These are phyloP conservation scores for Pristiophorus japonicus DNA, from an alignment of 2,113 vertebrate species.

Conservation along the genomic window DNA sequence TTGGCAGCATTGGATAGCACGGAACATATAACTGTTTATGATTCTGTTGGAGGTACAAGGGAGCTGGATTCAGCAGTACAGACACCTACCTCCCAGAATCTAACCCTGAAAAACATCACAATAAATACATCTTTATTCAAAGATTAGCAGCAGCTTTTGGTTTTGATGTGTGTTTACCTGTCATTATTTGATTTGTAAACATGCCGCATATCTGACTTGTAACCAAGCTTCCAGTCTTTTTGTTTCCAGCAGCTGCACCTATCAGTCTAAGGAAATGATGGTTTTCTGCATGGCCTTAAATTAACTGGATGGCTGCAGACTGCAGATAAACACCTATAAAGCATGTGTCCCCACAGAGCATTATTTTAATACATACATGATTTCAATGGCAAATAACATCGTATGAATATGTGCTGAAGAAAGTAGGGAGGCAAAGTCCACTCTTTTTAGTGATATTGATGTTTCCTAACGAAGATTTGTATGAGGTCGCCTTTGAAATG, in stretches of 20 bases:
- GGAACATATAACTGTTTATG: neutral
- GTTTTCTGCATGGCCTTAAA: neutral
- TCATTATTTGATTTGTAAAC: neutral
- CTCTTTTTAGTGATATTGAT: neutral
- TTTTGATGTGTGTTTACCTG: neutral
- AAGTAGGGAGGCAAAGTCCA: neutral
- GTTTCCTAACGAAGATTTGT: neutral
- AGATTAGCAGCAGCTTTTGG: neutral
- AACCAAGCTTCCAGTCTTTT: neutral
- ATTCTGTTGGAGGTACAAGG: neutral
- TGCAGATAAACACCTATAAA: neutral
- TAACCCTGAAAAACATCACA: neutral
- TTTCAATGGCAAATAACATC: neutral
- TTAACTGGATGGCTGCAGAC: slow-evolving; percentile 1
- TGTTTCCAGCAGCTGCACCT: neutral
- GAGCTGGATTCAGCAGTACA: neutral
- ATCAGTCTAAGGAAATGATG: neutral
- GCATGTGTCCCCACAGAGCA: neutral
- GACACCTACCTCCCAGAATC: neutral
- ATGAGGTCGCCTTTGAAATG: slow-evolving; percentile 21
- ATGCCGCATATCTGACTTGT: too few relatives aligned
- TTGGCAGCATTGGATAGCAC: neutral
- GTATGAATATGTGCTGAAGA: neutral
- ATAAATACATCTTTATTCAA: neutral
- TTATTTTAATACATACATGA: neutral